These are phyloP conservation scores for Pitta sordida DNA, from an alignment of 2,113 vertebrate species.

Conservation along the genomic window DNA sequence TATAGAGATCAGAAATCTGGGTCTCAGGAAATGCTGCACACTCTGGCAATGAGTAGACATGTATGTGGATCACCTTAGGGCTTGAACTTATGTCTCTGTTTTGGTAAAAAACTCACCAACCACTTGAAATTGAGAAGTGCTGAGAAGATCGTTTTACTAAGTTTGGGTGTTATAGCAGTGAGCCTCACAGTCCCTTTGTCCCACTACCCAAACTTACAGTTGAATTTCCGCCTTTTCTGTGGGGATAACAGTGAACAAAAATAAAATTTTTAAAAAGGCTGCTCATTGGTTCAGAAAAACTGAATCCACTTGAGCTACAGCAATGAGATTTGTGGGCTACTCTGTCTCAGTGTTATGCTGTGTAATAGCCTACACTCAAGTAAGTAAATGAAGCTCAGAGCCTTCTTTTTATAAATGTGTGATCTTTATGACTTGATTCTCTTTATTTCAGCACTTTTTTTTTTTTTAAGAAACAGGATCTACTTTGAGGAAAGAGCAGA, in stretches of 20 bases:
- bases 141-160: not conserved
- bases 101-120: not conserved
- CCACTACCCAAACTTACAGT: not conserved
- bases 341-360: not conserved
- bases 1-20: not conserved
- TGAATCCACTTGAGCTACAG: not conserved
- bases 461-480: not conserved
- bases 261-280: not conserved
- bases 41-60: not conserved
- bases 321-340: not conserved
- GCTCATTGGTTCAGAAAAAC: not conserved
- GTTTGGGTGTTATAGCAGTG: not conserved
- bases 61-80: not conserved
- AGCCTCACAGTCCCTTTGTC: not conserved
- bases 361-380: not conserved
- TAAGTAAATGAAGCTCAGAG: not conserved
- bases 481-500: not conserved
- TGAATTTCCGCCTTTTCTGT: not conserved
- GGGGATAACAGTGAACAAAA: not conserved
- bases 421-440: not conserved
- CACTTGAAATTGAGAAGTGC: not conserved
- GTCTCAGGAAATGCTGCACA: not conserved
- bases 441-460: not conserved
- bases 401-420: not conserved
- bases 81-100: fast-evolving